Evolutionary conservation across 1,140 invertebrate genomes (phyloP), one percentile per base, ranked within the genome.

Genomic region (Ostrea edulis): DNA sequence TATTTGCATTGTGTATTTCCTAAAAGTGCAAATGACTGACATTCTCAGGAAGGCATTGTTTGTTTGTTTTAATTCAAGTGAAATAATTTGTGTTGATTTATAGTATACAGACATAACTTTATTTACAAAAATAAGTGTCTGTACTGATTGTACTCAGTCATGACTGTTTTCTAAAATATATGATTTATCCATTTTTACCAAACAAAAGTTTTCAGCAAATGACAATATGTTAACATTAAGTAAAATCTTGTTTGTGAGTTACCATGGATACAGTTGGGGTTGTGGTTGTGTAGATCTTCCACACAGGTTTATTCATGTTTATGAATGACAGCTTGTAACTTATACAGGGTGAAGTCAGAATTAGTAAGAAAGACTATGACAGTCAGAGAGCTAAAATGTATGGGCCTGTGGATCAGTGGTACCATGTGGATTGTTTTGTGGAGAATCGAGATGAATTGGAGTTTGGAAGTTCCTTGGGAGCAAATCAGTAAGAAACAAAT

Each of bases 361-460:
- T 99, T 88, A 96, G 97, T 9, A 98, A 98, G 95, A 97, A 97
- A 91, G 98, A 98, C 91, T 98, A 96, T 95, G 97, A 98, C 85
- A 97, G 96, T 89, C 97, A 98, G 90, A 95, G 97, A 71, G 97
- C 97, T 0, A 96, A 96, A 91, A 97, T 96, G 94, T 98, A 97
- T 95, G 98, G 98, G 7, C 95, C 96, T n/a, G 91, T 93, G 58
- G 94, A 95, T 52, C 94, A 96, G 44, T 99, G 98, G 98, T 97
- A 99, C 95, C 98, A 99, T 95, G 95, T 98, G 12, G 97, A 98
- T 88, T 99, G 99, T 94, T 99, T 99, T 96, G 96, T 96, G 11
- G 96, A 98, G 92, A 93, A 97, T n/a, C 95, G 97, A 81, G 95
- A 96, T 88, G 96, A 97, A 84, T 93, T 98, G 3, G 96, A 97